Evolutionary conservation across 1,140 invertebrate species (phyloP).

Genomic region (Anastrepha obliqua): DNA sequence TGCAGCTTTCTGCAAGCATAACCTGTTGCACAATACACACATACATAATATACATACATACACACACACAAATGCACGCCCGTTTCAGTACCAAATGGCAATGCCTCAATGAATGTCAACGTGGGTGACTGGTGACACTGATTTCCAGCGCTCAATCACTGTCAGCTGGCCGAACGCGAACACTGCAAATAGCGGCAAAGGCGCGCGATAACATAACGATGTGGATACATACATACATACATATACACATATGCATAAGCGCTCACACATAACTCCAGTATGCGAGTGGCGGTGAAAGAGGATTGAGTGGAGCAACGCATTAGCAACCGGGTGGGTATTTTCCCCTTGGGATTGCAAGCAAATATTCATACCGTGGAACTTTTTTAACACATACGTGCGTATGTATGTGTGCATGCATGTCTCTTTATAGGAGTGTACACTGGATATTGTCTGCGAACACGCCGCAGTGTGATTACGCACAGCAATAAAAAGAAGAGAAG

Average conservation of each 20-base stretch:
- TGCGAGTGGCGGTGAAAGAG: neutral
- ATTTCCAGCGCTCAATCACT: constrained; percentile 42
- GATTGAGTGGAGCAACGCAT: neutral
- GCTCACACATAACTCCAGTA: too few relatives aligned
- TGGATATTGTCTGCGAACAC: neutral
- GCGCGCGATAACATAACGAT: neutral
- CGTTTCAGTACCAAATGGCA: neutral
- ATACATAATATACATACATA: neutral
- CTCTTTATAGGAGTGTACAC: neutral
- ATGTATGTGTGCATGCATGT: neutral
- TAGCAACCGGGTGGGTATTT: neutral
- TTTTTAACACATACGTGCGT: neutral
- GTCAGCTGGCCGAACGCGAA: neutral
- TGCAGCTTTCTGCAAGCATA: neutral
- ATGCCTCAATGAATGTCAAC: constrained; percentile 34
- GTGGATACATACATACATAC: too few relatives aligned
- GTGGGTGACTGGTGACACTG: constrained; percentile 28
- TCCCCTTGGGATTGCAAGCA: neutral
- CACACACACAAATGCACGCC: neutral
- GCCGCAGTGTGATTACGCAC: neutral
- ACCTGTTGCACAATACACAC: neutral
- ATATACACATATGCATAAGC: neutral
- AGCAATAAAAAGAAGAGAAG: neutral
- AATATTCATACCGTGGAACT: neutral
- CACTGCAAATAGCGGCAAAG: neutral